Evolutionary conservation across 2,113 vertebrate species (phyloP).

Genomic region (Gnathonemus echidnorhynchus): DNA sequence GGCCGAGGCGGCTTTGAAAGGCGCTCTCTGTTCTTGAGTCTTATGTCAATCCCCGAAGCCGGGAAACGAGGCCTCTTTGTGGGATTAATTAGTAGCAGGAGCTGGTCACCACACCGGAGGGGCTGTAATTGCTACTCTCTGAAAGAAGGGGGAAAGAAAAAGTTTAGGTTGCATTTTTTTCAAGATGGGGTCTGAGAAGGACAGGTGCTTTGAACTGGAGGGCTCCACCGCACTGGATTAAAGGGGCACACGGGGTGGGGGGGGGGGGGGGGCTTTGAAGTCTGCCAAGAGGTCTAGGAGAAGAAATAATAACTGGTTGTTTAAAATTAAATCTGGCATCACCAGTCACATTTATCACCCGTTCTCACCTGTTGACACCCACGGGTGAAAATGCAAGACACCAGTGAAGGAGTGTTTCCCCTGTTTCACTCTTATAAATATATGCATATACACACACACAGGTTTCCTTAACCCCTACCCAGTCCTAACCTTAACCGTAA

Average conservation of each 20-base stretch:
- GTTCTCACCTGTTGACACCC: slow-evolving; percentile 81
- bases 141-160: slow-evolving; percentile 65
- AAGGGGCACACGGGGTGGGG: slow-evolving; percentile 73
- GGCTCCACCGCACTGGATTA: slow-evolving; percentile 84
- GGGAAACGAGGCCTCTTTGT: slow-evolving; percentile 78
- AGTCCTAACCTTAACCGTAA: too few species aligned
- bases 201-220: slow-evolving; percentile 93
- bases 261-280: slow-evolving; percentile 84
- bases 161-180: slow-evolving; percentile 74
- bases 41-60: slow-evolving; percentile 75
- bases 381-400: slow-evolving; percentile 54
- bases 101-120: slow-evolving; percentile 67
- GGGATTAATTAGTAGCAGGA: slow-evolving; percentile 83
- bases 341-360: slow-evolving; percentile 78
- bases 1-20: slow-evolving; percentile 71
- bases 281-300: slow-evolving; percentile 85
- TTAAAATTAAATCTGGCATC: slow-evolving; percentile 76
- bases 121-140: slow-evolving; percentile 83
- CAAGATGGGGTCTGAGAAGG: slow-evolving; percentile 73
- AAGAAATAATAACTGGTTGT: slow-evolving; percentile 83
- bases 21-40: slow-evolving; percentile 72
- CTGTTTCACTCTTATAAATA: slow-evolving; percentile 4
- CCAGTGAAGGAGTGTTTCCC: slow-evolving; percentile 27
- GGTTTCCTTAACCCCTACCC: too few species aligned
- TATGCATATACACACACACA: too few species aligned